Percentiles rank a stretch among this genome's conserved stretches.
Conservation (phyloP, 1,140 invertebrate species). For the Nomia melanderi region DNA sequence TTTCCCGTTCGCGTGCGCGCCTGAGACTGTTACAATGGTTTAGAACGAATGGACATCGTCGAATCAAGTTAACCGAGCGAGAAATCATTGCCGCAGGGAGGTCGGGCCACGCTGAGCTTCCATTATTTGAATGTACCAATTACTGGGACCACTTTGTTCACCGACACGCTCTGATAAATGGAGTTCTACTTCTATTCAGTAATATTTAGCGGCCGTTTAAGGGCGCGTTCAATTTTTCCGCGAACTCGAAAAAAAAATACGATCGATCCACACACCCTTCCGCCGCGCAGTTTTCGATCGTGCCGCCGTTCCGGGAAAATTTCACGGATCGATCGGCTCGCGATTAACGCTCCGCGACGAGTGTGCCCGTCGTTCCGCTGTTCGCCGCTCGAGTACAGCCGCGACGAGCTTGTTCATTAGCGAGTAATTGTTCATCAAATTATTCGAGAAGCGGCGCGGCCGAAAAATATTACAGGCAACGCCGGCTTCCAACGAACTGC, state of each 20-base stretch:
- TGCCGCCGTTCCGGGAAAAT: too few species aligned
- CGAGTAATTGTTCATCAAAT: constrained; percentile 28
- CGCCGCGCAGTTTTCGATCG: too few species aligned
- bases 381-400: too few species aligned
- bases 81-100: neutral
- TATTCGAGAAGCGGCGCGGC: neutral
- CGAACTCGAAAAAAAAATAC: too few species aligned
- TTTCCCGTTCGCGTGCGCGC: neutral
- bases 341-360: too few species aligned
- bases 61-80: constrained; percentile 6
- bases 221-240: neutral
- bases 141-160: neutral
- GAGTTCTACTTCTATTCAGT: neutral
- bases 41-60: constrained; percentile 3
- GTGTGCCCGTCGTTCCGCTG: constrained; percentile 24
- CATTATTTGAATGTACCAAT: neutral
- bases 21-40: neutral
- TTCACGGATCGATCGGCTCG: constrained; percentile 16
- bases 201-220: neutral
- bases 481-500: constrained; percentile 14
- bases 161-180: neutral
- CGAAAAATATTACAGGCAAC: neutral
- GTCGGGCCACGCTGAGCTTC: neutral
- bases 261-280: too few species aligned
- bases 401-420: constrained; percentile 26